Percentiles rank a stretch among this genome's conserved stretches.
Conservation (phyloP, 2,797 vertebrate species). For the Gallinago nigripennis region DNA sequence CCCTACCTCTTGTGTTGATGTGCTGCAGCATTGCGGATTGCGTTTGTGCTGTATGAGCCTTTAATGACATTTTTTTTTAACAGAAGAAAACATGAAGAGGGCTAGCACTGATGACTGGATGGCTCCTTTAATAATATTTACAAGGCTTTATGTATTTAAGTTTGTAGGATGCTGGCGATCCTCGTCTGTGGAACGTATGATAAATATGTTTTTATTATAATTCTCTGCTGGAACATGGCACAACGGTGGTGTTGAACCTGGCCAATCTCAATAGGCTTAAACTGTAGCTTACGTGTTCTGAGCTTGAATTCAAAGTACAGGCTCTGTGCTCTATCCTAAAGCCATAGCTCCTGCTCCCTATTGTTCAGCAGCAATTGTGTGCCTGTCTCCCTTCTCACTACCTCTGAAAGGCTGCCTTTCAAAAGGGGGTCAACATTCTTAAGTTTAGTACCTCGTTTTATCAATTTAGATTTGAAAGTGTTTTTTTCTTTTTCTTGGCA, state of each 20-base stretch:
- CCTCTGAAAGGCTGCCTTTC: conserved; percentile 3
- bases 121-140: neutral
- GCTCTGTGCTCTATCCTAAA: neutral
- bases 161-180: neutral
- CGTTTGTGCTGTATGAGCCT: neutral
- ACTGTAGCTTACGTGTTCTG: neutral
- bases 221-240: neutral
- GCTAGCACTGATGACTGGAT: neutral
- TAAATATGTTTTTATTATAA: neutral
- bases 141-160: neutral
- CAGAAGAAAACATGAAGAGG: neutral
- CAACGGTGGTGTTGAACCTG: neutral
- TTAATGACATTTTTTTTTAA: neutral
- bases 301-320: neutral
- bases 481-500: neutral
- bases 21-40: neutral
- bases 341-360: conserved; percentile 4
- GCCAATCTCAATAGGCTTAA: no score
- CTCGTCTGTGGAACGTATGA: neutral
- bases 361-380: conserved; percentile 29
- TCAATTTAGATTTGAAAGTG: neutral
- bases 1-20: neutral
- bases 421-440: neutral
- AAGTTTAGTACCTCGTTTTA: neutral
- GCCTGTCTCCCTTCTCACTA: neutral